Evolutionary conservation across 2,797 vertebrate genomes (phyloP).

Genomic region (Aselliscus stoliczkanus): DNA sequence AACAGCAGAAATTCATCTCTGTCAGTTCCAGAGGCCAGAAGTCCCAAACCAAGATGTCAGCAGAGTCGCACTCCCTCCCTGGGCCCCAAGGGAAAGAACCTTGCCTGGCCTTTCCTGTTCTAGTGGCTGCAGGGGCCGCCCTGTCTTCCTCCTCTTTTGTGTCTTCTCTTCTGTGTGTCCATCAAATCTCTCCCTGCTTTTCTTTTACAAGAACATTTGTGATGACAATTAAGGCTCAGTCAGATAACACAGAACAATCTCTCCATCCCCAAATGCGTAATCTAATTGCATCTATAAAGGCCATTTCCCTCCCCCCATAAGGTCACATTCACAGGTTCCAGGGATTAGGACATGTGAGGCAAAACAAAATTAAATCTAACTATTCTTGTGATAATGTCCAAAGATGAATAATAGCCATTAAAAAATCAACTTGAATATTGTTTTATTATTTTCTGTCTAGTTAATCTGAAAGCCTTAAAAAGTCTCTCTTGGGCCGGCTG

Average conservation of each 20-base stretch:
- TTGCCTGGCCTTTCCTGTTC: neutral
- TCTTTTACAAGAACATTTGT: neutral
- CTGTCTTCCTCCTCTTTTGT: neutral
- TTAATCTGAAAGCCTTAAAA: neutral
- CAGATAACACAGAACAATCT: neutral
- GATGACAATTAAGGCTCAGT: neutral
- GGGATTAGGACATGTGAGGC: neutral
- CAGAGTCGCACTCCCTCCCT: neutral
- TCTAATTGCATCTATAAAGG: neutral
- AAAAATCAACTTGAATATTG: neutral
- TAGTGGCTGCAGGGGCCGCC: neutral
- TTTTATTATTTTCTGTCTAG: neutral
- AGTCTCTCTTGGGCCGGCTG: too few species aligned
- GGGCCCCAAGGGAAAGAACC: neutral
- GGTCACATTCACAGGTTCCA: neutral
- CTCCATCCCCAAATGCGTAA: neutral
- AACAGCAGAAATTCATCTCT: neutral
- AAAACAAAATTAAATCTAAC: neutral
- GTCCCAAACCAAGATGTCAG: neutral
- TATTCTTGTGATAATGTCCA: neutral
- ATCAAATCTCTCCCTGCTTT: neutral
- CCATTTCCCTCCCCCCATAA: accelerated
- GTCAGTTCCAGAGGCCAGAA: neutral
- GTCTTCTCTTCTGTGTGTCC: neutral
- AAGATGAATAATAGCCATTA: neutral